Conservation (phyloP, 2,797 vertebrate species). For the Sphenopsis melanotis region DNA sequence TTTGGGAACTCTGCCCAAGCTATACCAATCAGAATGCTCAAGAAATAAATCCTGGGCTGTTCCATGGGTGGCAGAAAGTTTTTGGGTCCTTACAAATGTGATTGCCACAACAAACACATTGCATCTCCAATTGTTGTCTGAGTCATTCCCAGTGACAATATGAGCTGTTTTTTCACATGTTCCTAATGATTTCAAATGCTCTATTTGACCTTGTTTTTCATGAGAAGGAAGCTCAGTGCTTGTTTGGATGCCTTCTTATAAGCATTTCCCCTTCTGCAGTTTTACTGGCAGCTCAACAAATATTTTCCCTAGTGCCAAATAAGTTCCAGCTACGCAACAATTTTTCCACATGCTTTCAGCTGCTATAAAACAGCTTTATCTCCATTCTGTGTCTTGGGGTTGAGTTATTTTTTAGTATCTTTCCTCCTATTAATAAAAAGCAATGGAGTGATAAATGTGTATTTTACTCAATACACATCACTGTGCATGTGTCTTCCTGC, state of each 20-base stretch:
- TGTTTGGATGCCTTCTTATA: not conserved
- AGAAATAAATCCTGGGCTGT: not conserved
- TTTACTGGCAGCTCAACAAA: conserved; percentile 23
- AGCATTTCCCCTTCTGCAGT: conserved; percentile 3
- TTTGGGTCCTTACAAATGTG: not conserved
- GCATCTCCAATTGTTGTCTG: not conserved
- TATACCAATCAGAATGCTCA: not conserved
- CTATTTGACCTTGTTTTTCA: conserved; percentile 6
- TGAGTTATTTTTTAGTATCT: conserved; percentile 53
- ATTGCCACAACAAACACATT: accelerated
- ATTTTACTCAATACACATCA: not conserved
- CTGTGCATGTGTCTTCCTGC: not conserved
- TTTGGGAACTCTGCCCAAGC: not conserved
- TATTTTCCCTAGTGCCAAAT: conserved; percentile 40
- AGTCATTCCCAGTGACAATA: not conserved
- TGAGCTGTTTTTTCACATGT: not conserved
- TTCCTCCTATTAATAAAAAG: conserved; percentile 58
- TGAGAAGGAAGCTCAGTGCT: not conserved
- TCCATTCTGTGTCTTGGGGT: conserved; percentile 14
- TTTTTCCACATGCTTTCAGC: conserved; percentile 42
- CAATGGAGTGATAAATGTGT: conserved; percentile 53
- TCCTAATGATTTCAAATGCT: not conserved
- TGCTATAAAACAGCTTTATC: conserved; percentile 51
- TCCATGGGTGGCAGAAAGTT: not conserved
- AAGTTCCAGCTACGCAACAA: conserved; percentile 30